Percentiles rank a stretch among this genome's conserved stretches.
phyloP scores from a whole-genome alignment of 2,113 vertebrate species.

The Isichthys henryi region DNA sequence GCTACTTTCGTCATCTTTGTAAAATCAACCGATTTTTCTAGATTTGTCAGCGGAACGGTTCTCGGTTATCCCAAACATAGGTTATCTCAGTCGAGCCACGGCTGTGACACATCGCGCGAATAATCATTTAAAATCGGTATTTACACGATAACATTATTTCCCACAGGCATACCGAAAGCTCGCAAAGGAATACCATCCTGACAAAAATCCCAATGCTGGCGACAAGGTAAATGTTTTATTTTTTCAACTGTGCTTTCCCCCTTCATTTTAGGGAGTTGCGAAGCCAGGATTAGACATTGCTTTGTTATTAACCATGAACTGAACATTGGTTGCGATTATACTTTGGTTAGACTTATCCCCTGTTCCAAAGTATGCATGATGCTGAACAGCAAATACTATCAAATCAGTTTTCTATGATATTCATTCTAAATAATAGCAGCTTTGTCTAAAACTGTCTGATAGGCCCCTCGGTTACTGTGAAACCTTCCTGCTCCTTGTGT shows the following conservation, averaged over 20 bases:
- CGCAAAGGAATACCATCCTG: conserved; percentile 97
- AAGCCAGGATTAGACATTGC: neutral
- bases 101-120: neutral
- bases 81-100: neutral
- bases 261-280: neutral
- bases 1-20: neutral
- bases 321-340: neutral
- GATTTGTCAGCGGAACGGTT: neutral
- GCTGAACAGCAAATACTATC: neutral
- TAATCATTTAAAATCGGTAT: neutral
- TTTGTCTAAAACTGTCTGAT: neutral
- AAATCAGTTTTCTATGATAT: neutral
- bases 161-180: conserved; percentile 88
- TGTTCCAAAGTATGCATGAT: neutral
- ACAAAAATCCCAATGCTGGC: conserved; percentile 97
- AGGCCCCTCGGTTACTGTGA: neutral
- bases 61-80: neutral
- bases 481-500: neutral
- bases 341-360: neutral
- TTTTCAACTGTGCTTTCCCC: neutral
- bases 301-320: neutral
- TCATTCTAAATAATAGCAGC: neutral
- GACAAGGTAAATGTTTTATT: conserved; percentile 82
- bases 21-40: neutral
- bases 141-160: neutral